phyloP scores from a whole-genome alignment of 2,888 invertebrate genomes.

The Synergus gifuensis region DNA sequence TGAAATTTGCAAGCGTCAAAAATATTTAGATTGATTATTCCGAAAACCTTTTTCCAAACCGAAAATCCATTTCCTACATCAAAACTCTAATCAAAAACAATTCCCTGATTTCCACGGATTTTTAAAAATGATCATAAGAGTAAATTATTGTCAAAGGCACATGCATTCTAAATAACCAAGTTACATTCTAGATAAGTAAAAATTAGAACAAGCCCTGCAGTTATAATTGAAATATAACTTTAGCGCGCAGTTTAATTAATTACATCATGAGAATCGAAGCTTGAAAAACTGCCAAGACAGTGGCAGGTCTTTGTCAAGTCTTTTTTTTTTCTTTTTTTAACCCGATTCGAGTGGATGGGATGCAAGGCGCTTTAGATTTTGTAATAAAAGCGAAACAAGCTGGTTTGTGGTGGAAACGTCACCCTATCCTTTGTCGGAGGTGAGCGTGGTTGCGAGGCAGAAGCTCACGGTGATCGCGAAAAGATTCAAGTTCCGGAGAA shows the following conservation, averaged over 20 bases:
- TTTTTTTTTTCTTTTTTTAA: conserved; percentile 15
- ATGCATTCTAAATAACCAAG: no score
- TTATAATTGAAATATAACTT: neutral
- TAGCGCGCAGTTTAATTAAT: neutral
- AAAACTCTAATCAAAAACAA: no score
- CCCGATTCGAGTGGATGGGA: conserved; percentile 19
- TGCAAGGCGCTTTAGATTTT: conserved; percentile 42
- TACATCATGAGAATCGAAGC: neutral
- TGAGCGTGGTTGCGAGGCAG: conserved; percentile 43
- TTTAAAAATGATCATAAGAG: no score
- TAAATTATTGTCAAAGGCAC: no score
- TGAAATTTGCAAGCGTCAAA: no score
- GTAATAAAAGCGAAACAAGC: conserved; percentile 38
- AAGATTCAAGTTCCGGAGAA: conserved; percentile 41
- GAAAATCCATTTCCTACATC: no score
- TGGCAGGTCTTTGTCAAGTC: neutral
- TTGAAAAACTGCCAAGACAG: neutral
- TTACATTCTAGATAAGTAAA: no score
- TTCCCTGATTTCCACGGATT: no score
- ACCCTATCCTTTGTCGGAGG: conserved; percentile 32
- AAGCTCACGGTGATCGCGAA: conserved; percentile 42
- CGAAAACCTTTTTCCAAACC: no score
- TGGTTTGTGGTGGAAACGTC: conserved; percentile 40
- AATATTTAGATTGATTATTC: no score
- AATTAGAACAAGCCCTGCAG: neutral